Conservation (phyloP, 1,140 invertebrate genomes). For the Papilio aristodemus region DNA sequence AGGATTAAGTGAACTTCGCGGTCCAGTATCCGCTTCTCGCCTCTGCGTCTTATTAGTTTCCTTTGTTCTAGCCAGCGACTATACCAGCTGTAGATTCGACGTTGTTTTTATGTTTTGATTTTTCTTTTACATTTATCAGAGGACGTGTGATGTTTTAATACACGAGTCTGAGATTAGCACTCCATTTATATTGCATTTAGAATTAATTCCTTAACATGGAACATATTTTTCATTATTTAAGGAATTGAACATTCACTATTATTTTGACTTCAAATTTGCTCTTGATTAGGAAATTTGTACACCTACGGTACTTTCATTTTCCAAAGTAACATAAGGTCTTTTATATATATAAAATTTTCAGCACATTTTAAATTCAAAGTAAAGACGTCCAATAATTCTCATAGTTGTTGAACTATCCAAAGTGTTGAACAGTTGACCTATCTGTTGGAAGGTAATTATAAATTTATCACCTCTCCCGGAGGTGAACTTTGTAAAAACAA, state of each 20-base stretch:
- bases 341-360: no score
- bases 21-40: conserved; percentile 43
- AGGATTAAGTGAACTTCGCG: conserved; percentile 64
- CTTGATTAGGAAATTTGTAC: no score
- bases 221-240: neutral
- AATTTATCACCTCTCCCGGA: conserved; percentile 32
- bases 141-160: conserved; percentile 1
- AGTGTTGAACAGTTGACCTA: conserved; percentile 20
- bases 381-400: neutral
- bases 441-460: conserved; percentile 33
- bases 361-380: neutral
- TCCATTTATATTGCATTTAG: conserved; percentile 16
- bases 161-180: conserved; percentile 2
- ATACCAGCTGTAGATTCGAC: neutral
- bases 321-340: no score
- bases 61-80: conserved; percentile 45
- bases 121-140: conserved; percentile 2
- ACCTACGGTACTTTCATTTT: no score
- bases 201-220: no score
- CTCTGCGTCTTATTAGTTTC: conserved; percentile 55
- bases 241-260: no score
- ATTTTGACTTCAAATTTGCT: no score
- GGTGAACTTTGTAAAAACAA: conserved; percentile 32
- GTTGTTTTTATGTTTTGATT: conserved; percentile 18
- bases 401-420: conserved; percentile 11